Evolutionary conservation across 1,140 invertebrate species (phyloP).

Genomic region (Chironomus striatipennis): DNA sequence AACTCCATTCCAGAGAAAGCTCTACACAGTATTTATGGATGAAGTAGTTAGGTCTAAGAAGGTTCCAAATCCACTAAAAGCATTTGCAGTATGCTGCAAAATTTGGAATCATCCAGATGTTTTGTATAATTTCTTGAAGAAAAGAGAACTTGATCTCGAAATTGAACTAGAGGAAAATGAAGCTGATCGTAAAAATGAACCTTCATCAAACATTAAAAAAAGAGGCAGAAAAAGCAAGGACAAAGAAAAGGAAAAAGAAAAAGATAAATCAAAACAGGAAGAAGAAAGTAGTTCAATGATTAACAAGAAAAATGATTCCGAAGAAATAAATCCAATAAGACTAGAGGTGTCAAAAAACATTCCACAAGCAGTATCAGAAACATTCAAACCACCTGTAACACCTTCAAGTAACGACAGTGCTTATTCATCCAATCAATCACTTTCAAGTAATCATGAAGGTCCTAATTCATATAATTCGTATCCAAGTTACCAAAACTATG

Average conservation of each 20-base stretch:
- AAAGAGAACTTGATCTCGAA: conserved; percentile 81
- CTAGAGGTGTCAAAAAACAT: not conserved
- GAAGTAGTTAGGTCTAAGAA: conserved; percentile 77
- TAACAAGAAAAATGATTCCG: not conserved
- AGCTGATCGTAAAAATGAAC: conserved; percentile 31
- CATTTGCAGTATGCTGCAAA: conserved; percentile 98
- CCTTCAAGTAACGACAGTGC: conserved; percentile 15
- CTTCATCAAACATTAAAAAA: not conserved
- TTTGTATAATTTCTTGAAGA: conserved; percentile 81
- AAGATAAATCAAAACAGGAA: not conserved
- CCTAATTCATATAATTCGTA: not conserved
- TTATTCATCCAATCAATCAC: not conserved
- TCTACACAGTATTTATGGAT: conserved; percentile 87
- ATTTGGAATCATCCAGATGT: conserved; percentile 99
- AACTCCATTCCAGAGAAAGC: conserved; percentile 74
- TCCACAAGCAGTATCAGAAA: not conserved
- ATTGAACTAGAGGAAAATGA: conserved; percentile 64
- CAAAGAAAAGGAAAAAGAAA: conserved; percentile 22
- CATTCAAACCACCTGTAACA: conserved; percentile 9
- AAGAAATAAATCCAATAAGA: not conserved
- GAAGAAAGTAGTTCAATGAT: not conserved
- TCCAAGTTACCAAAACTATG: not conserved
- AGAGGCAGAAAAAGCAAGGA: not conserved
- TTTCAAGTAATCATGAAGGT: not conserved
- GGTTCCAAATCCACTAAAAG: conserved; percentile 91